phyloP scores from a whole-genome alignment of 1,140 invertebrate species.

The Drosophila setifemur region DNA sequence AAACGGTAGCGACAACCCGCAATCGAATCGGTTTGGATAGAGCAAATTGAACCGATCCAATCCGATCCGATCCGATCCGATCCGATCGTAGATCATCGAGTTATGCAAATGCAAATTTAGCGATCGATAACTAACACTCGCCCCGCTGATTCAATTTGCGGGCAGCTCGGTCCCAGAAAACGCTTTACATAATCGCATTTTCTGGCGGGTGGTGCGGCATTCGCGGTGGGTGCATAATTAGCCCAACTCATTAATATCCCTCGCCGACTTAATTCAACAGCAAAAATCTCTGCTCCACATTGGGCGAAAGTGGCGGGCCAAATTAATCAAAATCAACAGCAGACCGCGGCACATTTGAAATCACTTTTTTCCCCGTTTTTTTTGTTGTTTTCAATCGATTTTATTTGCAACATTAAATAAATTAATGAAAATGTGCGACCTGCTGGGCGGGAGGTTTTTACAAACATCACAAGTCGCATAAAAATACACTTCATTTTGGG shows the following conservation, averaged over 20 bases:
- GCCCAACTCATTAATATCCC: slow-evolving; percentile 31
- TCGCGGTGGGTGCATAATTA: slow-evolving; percentile 34
- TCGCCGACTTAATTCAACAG: neutral
- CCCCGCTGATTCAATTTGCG: slow-evolving; percentile 22
- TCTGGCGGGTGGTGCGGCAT: neutral
- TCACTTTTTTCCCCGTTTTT: slow-evolving; percentile 16
- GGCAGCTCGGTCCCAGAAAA: neutral
- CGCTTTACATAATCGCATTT: slow-evolving; percentile 20
- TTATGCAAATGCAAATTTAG: slow-evolving; percentile 51
- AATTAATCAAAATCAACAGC: slow-evolving; percentile 47
- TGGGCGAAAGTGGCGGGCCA: slow-evolving; percentile 33
- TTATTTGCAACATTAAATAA: slow-evolving; percentile 46
- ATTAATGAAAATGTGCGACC: slow-evolving; percentile 67
- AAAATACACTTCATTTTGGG: neutral
- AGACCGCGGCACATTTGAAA: slow-evolving; percentile 55
- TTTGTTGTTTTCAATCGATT: slow-evolving; percentile 7
- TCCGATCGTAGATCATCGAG: slow-evolving; percentile 35
- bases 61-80: no score
- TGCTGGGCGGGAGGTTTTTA: slow-evolving; percentile 35
- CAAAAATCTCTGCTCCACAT: slow-evolving; percentile 15
- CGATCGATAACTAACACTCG: slow-evolving; percentile 43
- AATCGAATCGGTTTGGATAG: slow-evolving; percentile 8
- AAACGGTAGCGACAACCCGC: slow-evolving; percentile 58
- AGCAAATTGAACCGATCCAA: slow-evolving; percentile 5
- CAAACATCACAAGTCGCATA: neutral